Percentiles rank a stretch among this genome's conserved stretches.
Evolutionary conservation across 2,888 invertebrate species (phyloP).

Genomic region (Trichogramma dendrolimi): DNA sequence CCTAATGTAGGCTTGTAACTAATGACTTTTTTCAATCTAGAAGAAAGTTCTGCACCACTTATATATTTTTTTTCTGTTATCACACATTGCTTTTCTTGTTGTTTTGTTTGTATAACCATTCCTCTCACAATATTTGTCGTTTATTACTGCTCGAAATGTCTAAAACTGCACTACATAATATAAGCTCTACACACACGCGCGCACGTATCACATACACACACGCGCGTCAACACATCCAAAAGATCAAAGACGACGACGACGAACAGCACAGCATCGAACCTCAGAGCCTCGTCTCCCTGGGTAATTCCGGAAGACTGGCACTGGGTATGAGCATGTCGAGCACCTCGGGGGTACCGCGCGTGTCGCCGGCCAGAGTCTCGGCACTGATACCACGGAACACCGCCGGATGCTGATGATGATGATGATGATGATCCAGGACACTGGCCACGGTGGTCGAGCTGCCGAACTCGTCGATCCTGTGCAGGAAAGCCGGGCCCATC

Average conservation of each 20-base stretch:
- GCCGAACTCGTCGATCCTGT: conserved; percentile 37
- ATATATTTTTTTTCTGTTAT: too few relatives aligned
- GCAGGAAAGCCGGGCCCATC: conserved; percentile 29
- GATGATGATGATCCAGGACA: conserved; percentile 30
- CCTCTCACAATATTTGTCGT: too few relatives aligned
- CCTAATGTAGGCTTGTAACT: conserved; percentile 23
- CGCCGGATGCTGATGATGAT: conserved; percentile 45
- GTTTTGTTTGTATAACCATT: too few relatives aligned
- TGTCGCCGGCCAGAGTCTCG: conserved; percentile 52
- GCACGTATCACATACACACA: neutral
- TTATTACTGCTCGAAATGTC: too few relatives aligned
- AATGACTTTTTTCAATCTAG: too few relatives aligned
- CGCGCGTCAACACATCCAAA: neutral
- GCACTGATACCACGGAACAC: conserved; percentile 56
- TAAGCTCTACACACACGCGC: too few relatives aligned
- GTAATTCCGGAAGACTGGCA: conserved; percentile 46
- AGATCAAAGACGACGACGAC: neutral
- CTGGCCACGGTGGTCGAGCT: conserved; percentile 35
- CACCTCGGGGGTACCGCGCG: conserved; percentile 35
- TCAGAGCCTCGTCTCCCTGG: conserved; percentile 44
- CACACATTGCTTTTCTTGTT: too few relatives aligned
- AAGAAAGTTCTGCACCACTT: too few relatives aligned
- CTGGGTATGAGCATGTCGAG: conserved; percentile 44
- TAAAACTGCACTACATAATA: too few relatives aligned
- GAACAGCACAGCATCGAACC: neutral